Evolutionary conservation across 2,113 vertebrate genomes (phyloP).

Genomic region (Caracal caracal): DNA sequence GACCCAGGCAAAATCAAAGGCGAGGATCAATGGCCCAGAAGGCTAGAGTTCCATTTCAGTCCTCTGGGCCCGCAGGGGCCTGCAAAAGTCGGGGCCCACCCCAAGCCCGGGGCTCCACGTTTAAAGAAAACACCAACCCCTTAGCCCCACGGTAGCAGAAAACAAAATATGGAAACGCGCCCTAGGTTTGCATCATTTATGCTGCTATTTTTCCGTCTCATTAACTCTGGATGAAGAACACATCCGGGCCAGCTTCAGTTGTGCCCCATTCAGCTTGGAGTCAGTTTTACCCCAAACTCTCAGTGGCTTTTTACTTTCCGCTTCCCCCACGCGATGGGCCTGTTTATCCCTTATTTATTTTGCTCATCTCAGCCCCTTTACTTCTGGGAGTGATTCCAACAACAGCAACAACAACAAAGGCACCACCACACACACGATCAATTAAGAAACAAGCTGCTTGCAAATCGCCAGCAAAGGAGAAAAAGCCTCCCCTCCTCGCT

Average conservation of each 20-base stretch:
- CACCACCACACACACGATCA: neutral
- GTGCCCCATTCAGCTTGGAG: neutral
- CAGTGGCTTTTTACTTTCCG: neutral
- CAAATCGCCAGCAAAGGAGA: slow-evolving; percentile 20
- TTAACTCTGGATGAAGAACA: neutral
- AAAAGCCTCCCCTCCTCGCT: neutral
- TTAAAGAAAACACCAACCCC: neutral
- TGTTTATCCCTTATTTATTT: slow-evolving; percentile 66
- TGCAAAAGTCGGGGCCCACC: neutral
- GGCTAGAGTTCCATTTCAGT: neutral
- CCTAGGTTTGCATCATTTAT: rapidly evolving
- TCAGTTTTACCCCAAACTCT: neutral
- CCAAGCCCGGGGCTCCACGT: neutral
- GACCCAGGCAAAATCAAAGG: neutral
- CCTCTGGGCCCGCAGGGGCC: neutral
- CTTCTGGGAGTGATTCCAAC: slow-evolving; percentile 73
- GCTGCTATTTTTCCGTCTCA: neutral
- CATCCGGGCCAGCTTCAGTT: rapidly evolving
- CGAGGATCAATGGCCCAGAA: neutral
- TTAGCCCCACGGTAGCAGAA: neutral
- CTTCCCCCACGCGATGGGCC: neutral
- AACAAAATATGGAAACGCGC: neutral
- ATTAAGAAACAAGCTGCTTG: slow-evolving; percentile 55
- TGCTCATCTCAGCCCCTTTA: slow-evolving; percentile 64
- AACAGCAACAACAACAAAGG: neutral